Evolutionary conservation across 2,888 invertebrate genomes (phyloP), one percentile per base, ranked within the genome.

Genomic region (Tetheella fluctuosa): DNA sequence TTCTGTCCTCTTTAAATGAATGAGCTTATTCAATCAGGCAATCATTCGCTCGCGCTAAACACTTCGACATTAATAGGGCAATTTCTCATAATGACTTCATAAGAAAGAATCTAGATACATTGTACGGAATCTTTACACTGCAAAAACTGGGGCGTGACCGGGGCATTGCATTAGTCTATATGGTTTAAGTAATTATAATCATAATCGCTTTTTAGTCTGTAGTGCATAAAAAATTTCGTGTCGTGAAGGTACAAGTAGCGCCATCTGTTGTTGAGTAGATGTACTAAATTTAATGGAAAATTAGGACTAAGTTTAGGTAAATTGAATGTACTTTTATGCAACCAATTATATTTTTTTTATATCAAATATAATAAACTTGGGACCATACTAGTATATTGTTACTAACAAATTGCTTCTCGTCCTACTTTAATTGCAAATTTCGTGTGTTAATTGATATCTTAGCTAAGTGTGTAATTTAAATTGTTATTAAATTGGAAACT

Each of bases 251-350:
- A 62, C 73, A 10, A 0, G 59, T 73, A 57, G 64, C 86, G 91
- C 86, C 90, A 91, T 89, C 91, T 90, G 2, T 77, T 70, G 68
- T 8, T 20, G 85, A 89, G 86, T 90, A 87, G 91, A 74, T 23
- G 61, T 64, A 75, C 67, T 69, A 66, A 56, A 17, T 1, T 48
- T 13, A 42, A 5, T 39, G n/a, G 39, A 57, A 77, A 54, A 10
- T 8, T 25, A 10, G 10, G 30, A 53, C 1, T 39, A 15, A 12
- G 30, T 34, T 34, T 34, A 17, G n/a, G 17, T 48, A 2, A n/a
- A 17, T 17, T 8, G 4, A 1, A 17, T 15, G 1, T 17, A 17
- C n/a, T n/a, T n/a, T n/a, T n/a, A n/a, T n/a, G n/a, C n/a, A n/a
- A n/a, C n/a, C n/a, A n/a, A n/a, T n/a, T n/a, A n/a, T n/a, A n/a